These are phyloP conservation scores for Nycteola revayana DNA, from an alignment of 2,888 invertebrate species.

Conservation along the genomic window DNA sequence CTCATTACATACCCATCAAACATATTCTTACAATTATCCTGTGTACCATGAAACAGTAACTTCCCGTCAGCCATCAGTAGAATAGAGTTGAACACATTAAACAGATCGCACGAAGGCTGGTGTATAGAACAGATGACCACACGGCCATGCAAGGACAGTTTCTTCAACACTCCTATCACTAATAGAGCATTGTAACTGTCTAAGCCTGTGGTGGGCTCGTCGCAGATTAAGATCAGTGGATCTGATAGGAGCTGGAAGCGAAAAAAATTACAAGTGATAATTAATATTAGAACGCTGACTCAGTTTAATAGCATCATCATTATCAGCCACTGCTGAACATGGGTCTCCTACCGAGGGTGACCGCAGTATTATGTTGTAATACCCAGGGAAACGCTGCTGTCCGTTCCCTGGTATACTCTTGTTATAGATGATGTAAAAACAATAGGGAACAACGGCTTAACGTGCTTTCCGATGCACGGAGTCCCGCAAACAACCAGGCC, in stretches of 20 bases:
- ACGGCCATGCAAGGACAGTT: conserved; percentile 84
- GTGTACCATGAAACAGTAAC: conserved; percentile 88
- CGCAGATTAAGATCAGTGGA: conserved; percentile 93
- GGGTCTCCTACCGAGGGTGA: no score
- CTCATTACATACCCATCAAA: conserved; percentile 84
- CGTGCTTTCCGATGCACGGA: no score
- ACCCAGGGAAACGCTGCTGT: no score
- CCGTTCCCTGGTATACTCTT: no score
- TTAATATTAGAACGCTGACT: no score
- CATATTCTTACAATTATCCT: conserved; percentile 83
- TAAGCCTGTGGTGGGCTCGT: conserved; percentile 95
- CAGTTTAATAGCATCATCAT: no score
- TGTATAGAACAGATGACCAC: conserved; percentile 93
- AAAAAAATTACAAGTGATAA: no score
- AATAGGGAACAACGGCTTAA: no score
- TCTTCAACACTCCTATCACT: conserved; percentile 86
- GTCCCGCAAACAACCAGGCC: no score
- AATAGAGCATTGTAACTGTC: conserved; percentile 93
- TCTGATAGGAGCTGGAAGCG: conserved; percentile 87
- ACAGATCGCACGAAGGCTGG: conserved; percentile 93
- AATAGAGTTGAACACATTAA: conserved; percentile 89
- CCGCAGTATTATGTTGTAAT: no score
- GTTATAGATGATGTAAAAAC: no score
- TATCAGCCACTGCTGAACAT: no score
- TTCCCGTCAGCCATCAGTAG: conserved; percentile 89